Percentiles rank a stretch among this genome's conserved stretches.
These are phyloP conservation scores for Sialia sialis DNA, from an alignment of 2,113 vertebrate genomes.

Conservation along the genomic window DNA sequence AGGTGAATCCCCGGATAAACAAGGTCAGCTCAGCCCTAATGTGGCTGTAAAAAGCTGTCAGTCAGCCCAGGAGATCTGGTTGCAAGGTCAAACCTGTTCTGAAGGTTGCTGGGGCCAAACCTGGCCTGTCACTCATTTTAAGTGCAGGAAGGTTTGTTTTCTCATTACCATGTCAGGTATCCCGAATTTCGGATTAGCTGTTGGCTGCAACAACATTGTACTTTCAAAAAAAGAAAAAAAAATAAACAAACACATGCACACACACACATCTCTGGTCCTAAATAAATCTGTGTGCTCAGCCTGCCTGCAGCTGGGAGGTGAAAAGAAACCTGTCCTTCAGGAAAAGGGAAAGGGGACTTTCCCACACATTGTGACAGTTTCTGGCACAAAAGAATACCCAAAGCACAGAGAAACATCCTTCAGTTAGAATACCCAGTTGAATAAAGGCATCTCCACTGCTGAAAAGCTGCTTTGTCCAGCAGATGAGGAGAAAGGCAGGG, in stretches of 20 bases:
- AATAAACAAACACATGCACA: neutral
- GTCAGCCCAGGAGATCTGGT: slow-evolving; percentile 61
- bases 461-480: neutral
- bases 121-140: slow-evolving; percentile 60
- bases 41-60: slow-evolving; percentile 65
- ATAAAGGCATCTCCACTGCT: neutral
- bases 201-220: neutral
- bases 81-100: slow-evolving; percentile 69
- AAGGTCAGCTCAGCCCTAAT: slow-evolving; percentile 68
- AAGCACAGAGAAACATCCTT: neutral
- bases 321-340: slow-evolving; percentile 6
- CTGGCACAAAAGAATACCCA: neutral
- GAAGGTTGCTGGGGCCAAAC: slow-evolving; percentile 60
- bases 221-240: neutral
- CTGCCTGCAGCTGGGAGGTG: neutral
- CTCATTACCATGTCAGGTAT: slow-evolving; percentile 47
- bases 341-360: neutral
- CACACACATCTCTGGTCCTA: neutral
- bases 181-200: slow-evolving; percentile 59
- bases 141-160: slow-evolving; percentile 64
- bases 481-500: neutral
- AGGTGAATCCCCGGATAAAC: slow-evolving; percentile 72
- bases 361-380: neutral
- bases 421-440: neutral
- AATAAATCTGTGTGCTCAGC: neutral